Base-by-base conservation (phyloP, 1,140 invertebrate genomes). In the Rhizoglyphus robini region DNA sequence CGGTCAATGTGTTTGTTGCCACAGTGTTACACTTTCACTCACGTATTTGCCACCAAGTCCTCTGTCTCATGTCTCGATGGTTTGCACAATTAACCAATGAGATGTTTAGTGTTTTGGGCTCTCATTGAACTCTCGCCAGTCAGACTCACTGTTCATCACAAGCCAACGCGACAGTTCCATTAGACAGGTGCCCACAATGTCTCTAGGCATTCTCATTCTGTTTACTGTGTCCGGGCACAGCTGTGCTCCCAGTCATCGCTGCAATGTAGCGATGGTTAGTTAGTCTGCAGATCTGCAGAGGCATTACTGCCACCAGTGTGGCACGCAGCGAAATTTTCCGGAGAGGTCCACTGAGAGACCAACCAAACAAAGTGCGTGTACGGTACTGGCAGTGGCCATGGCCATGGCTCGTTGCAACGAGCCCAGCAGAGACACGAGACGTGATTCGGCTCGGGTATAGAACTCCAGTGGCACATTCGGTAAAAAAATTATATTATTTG, bases 101-200 rank as follows among this genome's bases (percentile, higher is more conserved):
- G n/a, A n/a, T n/a, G n/a, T n/a, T n/a, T n/a, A n/a, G n/a, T n/a
- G n/a, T n/a, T n/a, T n/a, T n/a, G n/a, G n/a, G n/a, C n/a, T n/a
- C n/a, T n/a, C n/a, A n/a, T n/a, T n/a, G n/a, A n/a, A n/a, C n/a
- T n/a, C n/a, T n/a, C n/a, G n/a, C n/a, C n/a, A n/a, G n/a, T n/a
- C n/a, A n/a, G n/a, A n/a, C n/a, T n/a, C n/a, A n/a, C n/a, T n/a
- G n/a, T n/a, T n/a, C n/a, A n/a, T n/a, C n/a, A n/a, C n/a, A n/a
- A n/a, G n/a, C n/a, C n/a, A 46, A 23, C 41, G 41, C 15, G 41
- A 46, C n/a, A 23, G 51, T 54, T 54, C 51, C 51, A 54, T 54
- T 54, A 54, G 51, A 11, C 51, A 54, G 8, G 51, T 54, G 51
- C 23, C 23, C 23, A 23, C 51, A 54, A 11, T 41, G 36, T 18